Conservation (phyloP, 2,888 invertebrate genomes). For the Halictus quadricinctus region DNA sequence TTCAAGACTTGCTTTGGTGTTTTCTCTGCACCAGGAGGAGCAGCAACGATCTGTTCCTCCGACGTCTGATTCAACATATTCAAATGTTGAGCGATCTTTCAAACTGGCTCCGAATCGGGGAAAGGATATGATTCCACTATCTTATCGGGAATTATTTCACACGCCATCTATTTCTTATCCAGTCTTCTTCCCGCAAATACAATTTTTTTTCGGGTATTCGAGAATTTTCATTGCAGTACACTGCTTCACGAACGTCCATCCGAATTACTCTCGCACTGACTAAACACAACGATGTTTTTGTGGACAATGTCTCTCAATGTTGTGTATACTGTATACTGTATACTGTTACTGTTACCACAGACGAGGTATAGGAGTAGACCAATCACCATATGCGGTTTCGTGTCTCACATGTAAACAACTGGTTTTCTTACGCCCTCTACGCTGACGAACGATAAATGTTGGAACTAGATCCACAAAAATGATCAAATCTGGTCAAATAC, state of each 20-base stretch:
- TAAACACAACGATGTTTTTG: constrained; percentile 32
- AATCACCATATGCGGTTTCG: too few relatives aligned
- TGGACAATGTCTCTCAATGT: neutral
- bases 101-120: constrained; percentile 29
- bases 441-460: too few relatives aligned
- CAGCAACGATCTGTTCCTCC: constrained; percentile 51
- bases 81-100: constrained; percentile 31
- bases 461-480: too few relatives aligned
- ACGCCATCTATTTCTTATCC: constrained; percentile 57
- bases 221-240: neutral
- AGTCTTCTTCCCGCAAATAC: constrained; percentile 10
- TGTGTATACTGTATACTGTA: neutral
- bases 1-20: constrained; percentile 48
- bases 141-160: constrained; percentile 49
- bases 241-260: constrained; percentile 3
- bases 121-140: constrained; percentile 36
- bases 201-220: constrained; percentile 14
- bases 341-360: neutral
- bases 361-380: too few relatives aligned
- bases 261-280: constrained; percentile 20
- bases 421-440: too few relatives aligned
- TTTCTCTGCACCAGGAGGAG: constrained; percentile 38
- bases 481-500: too few relatives aligned
- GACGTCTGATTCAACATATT: constrained; percentile 60
- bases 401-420: too few relatives aligned